Conservation (phyloP, 2,888 invertebrate genomes). For the Epsilonema sp. region DNA sequence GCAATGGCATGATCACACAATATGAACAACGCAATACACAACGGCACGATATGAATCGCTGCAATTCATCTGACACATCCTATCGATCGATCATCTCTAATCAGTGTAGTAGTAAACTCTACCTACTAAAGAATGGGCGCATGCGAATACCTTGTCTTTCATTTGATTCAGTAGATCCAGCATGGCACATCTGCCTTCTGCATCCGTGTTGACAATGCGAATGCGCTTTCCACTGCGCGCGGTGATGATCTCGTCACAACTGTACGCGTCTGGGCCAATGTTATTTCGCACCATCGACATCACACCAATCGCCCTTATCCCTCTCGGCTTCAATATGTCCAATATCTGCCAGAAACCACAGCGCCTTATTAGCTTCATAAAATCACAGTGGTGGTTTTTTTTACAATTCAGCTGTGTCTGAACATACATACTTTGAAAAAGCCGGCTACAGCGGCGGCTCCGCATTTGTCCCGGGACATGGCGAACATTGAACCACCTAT, state of each 20-base stretch:
- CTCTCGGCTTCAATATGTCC: neutral
- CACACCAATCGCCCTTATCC: slow-evolving; percentile 45
- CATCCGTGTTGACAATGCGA: slow-evolving; percentile 78
- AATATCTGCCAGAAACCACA: too few species aligned
- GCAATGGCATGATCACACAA: too few species aligned
- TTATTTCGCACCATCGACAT: slow-evolving; percentile 73
- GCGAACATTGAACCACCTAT: slow-evolving; percentile 66
- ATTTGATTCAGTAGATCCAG: slow-evolving; percentile 61
- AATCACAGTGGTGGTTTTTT: too few species aligned
- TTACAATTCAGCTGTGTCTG: too few species aligned
- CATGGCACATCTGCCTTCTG: slow-evolving; percentile 83
- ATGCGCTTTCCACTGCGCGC: slow-evolving; percentile 55
- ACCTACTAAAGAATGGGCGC: too few species aligned
- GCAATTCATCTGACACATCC: too few species aligned
- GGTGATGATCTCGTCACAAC: slow-evolving; percentile 59
- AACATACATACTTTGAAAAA: slow-evolving; percentile 57
- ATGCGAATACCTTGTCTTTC: slow-evolving; percentile 34
- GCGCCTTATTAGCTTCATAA: too few species aligned
- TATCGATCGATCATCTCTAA: too few species aligned
- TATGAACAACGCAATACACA: too few species aligned
- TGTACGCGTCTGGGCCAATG: slow-evolving; percentile 44
- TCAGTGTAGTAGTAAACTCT: too few species aligned
- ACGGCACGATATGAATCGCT: too few species aligned
- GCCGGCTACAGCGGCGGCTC: slow-evolving; percentile 74
- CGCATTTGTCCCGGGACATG: slow-evolving; percentile 84